Percentiles rank a stretch among this genome's conserved stretches.
These are phyloP conservation scores for Pantala flavescens DNA, from an alignment of 1,140 invertebrate genomes.

Conservation along the genomic window DNA sequence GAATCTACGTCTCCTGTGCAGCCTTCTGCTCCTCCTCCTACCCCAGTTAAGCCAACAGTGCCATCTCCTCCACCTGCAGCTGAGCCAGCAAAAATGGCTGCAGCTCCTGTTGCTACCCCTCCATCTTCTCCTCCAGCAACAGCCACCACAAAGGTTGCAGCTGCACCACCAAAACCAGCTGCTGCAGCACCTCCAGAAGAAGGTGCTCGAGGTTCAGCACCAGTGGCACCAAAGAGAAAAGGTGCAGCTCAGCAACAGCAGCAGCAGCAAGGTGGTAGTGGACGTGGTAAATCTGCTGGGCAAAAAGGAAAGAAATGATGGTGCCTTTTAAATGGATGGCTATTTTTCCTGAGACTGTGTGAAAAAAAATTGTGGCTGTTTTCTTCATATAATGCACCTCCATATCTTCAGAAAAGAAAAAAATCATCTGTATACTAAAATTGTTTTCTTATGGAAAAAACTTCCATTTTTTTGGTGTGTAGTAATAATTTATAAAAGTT, in stretches of 20 bases:
- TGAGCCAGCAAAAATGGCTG: slow-evolving; percentile 10
- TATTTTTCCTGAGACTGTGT: background rate
- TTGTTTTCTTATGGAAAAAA: too few relatives aligned
- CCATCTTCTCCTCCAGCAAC: background rate
- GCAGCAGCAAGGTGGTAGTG: background rate
- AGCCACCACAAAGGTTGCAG: slow-evolving; percentile 6
- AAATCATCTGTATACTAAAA: too few relatives aligned
- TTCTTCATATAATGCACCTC: too few relatives aligned
- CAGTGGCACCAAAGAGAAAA: background rate
- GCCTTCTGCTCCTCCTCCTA: background rate
- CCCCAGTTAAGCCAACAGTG: background rate
- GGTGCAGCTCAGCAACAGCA: background rate
- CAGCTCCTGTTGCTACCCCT: background rate
- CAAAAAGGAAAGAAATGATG: background rate
- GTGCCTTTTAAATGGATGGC: background rate
- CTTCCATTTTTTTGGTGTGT: too few relatives aligned
- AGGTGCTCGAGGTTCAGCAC: background rate
- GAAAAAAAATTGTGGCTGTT: too few relatives aligned
- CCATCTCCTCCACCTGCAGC: background rate
- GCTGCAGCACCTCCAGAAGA: slow-evolving; percentile 18
- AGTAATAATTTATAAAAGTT: too few relatives aligned
- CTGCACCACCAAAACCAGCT: slow-evolving; percentile 21
- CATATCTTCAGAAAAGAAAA: too few relatives aligned
- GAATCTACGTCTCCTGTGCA: background rate
- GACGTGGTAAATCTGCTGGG: background rate